Evolutionary conservation across 2,888 invertebrate species (phyloP).

Genomic region (Lycocerus yunnanus): DNA sequence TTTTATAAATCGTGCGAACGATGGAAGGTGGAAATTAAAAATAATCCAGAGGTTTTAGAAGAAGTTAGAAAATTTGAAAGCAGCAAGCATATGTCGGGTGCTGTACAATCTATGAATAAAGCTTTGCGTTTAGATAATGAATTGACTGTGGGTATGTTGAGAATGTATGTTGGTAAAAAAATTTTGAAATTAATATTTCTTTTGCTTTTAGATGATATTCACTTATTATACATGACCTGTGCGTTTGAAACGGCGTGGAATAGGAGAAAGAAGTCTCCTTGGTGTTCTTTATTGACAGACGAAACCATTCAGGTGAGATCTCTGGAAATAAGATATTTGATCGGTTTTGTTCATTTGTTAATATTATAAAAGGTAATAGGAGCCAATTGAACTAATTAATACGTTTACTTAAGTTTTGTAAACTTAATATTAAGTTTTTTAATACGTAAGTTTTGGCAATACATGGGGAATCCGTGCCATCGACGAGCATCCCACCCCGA

Average conservation of each 20-base stretch:
- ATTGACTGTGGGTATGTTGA: constrained; percentile 14
- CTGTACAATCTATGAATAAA: constrained; percentile 63
- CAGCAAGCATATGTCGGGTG: constrained; percentile 56
- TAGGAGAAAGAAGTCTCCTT: constrained; percentile 66
- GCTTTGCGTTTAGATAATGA: constrained; percentile 62
- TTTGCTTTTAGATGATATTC: constrained; percentile 60
- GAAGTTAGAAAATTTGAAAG: constrained; percentile 45
- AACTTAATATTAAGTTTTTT: no score
- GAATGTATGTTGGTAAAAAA: not conserved
- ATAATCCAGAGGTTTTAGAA: constrained; percentile 42
- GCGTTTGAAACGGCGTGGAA: constrained; percentile 85
- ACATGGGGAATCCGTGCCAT: no score
- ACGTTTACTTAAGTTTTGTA: no score
- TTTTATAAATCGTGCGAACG: constrained; percentile 53
- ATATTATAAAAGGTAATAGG: no score
- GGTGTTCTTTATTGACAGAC: constrained; percentile 75
- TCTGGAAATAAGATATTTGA: no score
- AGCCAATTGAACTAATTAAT: no score
- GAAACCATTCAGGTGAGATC: constrained; percentile 62
- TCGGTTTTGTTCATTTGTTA: no score
- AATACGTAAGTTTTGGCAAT: no score
- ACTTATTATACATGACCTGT: constrained; percentile 74
- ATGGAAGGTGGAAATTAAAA: constrained; percentile 49
- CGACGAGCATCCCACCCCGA: no score
- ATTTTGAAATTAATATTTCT: not conserved